phyloP scores from a whole-genome alignment of 2,888 invertebrate genomes.

The Tachina lurida region DNA sequence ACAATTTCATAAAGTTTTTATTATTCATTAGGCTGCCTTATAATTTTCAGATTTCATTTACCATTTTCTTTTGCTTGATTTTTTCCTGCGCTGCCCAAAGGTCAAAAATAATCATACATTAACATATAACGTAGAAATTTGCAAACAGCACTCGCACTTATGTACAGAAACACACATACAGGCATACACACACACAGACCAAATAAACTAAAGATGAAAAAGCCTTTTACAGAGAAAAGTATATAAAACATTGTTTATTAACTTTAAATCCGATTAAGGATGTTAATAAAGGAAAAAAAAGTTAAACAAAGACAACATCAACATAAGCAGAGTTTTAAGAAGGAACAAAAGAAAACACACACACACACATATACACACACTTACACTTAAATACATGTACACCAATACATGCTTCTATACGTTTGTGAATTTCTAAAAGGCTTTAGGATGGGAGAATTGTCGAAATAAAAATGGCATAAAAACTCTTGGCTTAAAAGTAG shows the following conservation, averaged over 20 bases:
- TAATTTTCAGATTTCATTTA: not conserved
- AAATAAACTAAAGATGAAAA: constrained; percentile 11
- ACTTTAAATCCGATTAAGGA: constrained; percentile 58
- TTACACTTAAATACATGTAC: not conserved
- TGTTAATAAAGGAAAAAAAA: constrained; percentile 40
- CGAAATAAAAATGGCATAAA: not conserved
- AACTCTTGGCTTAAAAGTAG: not conserved
- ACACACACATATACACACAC: not conserved
- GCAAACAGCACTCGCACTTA: too few species aligned
- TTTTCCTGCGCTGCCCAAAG: constrained; percentile 12
- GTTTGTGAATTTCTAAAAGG: not conserved
- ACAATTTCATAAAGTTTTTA: not conserved
- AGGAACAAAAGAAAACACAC: not conserved
- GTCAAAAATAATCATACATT: constrained; percentile 9
- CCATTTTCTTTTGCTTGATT: not conserved
- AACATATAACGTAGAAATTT: not conserved
- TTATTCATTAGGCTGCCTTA: not conserved
- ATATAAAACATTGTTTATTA: constrained; percentile 42
- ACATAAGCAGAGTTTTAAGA: not conserved
- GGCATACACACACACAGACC: not conserved
- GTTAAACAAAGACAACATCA: constrained; percentile 13
- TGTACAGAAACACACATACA: not conserved
- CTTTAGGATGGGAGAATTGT: not conserved
- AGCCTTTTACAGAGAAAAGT: not conserved
- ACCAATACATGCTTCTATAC: not conserved